Base-by-base conservation (phyloP, 2,797 vertebrate genomes). In the Siniperca undulata region DNA sequence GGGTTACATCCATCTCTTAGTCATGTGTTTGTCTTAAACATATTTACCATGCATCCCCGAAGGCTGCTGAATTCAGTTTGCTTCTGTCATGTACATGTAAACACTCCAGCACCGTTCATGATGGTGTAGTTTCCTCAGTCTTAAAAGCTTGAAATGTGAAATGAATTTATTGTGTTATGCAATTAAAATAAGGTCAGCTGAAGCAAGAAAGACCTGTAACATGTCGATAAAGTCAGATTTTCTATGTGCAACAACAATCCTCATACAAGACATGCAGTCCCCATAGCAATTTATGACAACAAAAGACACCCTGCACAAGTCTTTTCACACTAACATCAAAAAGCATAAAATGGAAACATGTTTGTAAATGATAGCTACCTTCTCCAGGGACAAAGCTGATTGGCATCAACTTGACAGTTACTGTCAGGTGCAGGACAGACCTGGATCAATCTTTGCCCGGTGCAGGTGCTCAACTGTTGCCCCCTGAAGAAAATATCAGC, bases 321-420 rank as follows among this genome's bases (percentile, higher is more conserved):
- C 2, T 38, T n/a, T 30, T 48, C 38, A 56, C 55, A 16, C 20
- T 5, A 38, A 36, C 20, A 46, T 34, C 1, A 46, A 24, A 79
- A 60, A 65, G 46, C 50, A 64, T 1, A 2, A 36, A 66, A 44
- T 1, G 5, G 0, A 3, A 30, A 66, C 22, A 24, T 17, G 1
- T 53, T 2, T 7, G 3, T 16, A 24, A 74, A 62, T 40, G 40
- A 50, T 0, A 73, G 7, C 85, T 92, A 94, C 93, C 93, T 93
- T 81, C 34, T 82, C 42, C 48, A 7, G 36, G 14, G 52, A 78
- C 44, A 40, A 34, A 69, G 70, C 65, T 46, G 74, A 85, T 71
- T 34, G 73, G 20, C 81, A 88, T 84, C 80, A 61, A 85, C 73
- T 53, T 70, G 70, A 71, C 36, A 42, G 61, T 5, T 59, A 67